Conservation (phyloP, 1,140 invertebrate genomes). For the Drosophila saltans region DNA sequence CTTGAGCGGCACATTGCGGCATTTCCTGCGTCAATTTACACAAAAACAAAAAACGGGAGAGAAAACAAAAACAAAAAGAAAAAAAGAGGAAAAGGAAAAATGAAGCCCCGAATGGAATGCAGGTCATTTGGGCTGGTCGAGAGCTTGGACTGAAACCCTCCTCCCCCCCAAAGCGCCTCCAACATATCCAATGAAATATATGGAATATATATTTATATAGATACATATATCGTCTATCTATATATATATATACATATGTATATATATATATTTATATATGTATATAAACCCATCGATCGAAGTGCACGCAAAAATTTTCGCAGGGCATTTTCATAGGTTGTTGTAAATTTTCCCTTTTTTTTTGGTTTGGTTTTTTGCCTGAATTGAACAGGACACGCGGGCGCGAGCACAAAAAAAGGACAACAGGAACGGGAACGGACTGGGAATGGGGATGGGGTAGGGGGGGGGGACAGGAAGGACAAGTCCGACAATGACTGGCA, state of each 20-base stretch:
- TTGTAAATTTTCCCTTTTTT: background rate
- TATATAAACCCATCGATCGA: conserved; percentile 42
- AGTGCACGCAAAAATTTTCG: conserved; percentile 58
- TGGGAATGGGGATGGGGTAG: background rate
- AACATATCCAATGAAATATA: conserved; percentile 47
- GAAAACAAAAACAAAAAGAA: conserved; percentile 4
- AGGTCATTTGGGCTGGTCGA: conserved; percentile 43
- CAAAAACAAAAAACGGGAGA: conserved; percentile 23
- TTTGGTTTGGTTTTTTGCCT: background rate
- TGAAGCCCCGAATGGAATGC: conserved; percentile 40
- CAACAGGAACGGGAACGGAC: background rate
- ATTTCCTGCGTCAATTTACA: conserved; percentile 78
- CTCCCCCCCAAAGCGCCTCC: conserved; percentile 6
- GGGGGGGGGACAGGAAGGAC: background rate
- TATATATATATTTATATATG: background rate
- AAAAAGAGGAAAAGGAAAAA: conserved; percentile 13
- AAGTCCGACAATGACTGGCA: conserved; percentile 64
- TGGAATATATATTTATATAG: conserved; percentile 4
- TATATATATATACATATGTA: conserved; percentile 10
- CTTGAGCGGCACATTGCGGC: conserved; percentile 50
- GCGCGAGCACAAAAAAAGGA: background rate
- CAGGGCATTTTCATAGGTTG: conserved; percentile 38
- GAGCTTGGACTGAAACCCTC: conserved; percentile 11
- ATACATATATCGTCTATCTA: conserved; percentile 9
- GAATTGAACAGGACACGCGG: conserved; percentile 57